Base-by-base conservation (phyloP, 2,797 vertebrate species). In the Syngnathus acus region DNA sequence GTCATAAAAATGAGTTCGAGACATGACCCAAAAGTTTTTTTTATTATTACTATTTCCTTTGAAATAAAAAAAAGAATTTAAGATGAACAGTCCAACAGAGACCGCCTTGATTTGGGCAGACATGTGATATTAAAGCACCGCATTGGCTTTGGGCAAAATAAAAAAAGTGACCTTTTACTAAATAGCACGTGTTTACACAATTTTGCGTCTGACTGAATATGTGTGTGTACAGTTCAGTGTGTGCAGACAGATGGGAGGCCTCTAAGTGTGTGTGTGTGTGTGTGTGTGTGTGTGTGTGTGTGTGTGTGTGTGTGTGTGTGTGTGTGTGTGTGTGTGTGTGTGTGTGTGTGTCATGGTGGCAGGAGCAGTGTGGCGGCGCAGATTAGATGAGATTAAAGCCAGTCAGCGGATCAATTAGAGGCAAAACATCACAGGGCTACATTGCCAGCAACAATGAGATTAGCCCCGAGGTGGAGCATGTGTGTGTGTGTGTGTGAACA, bases 381-480 rank as follows among this genome's bases (percentile, higher is more conserved):
- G 91, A 91, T 91, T 91, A 91, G 87, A 92, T 91, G 86, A 91
- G 90, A 91, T 92, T 91, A 92, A 89, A 87, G 86, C 80, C 77
- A 88, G 87, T 90, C 86, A 86, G 89, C 87, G 86, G 89, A 90
- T 92, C 91, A 92, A 90, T 92, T 90, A 92, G 89, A 91, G 87
- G 83, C 83, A 84, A 88, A 89, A 89, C 88, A 91, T 91, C 90
- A 90, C 89, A 90, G 83, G 66, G 85, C 78, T 86, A 89, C 87
- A 89, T 50, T 76, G 82, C 83, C 77, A 81, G 86, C 71, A 76
- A 86, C 85, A 89, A 92, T 87, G 82, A 90, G 87, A 90, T 91
- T 90, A 91, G 83, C 83, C 77, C 81, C 23, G 66, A 84, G 82
- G 82, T 87, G 80, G 81, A 84, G 80, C 74, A 81, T 71, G 68